Base-by-base conservation (phyloP, 2,888 invertebrate genomes). In the Craniophora ligustri region DNA sequence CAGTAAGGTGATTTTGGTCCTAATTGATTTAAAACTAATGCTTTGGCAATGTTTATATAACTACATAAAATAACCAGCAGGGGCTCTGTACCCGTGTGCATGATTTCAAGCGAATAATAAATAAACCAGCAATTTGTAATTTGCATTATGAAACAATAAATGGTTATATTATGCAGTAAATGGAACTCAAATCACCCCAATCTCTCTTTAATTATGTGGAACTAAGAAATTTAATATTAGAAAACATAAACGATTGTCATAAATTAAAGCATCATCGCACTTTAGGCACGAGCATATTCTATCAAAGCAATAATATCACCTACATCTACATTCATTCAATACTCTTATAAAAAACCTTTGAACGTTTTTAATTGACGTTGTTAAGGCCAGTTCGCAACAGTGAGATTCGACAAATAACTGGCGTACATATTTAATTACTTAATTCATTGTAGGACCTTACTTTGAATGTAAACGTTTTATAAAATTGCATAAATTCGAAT, bases 401-500 rank as follows among this genome's bases (percentile, higher is more conserved):
- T 69, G 58, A 75, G 68, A 67, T 70, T 69, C 72, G 49, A 60
- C 72, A 76, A 71, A 55, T 34, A 74, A 69, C 72, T 67, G 69
- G 72, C 70, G 51, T 64, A 70, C 70, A 51, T 66, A 70, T 61
- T 61, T 61, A 67, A 64, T 64, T 68, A 73, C 67, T 53, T 57
- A 63, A 61, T 58, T 51, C 63, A 75, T 47, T 49, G 30, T 50
- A 63, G 46, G 51, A 66, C 32, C 57, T 66, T 61, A 76, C 76
- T 67, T 67, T 81, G 74, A 79, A 86, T 86, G 83, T 87, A 88
- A 85, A 85, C 78, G 78, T 81, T 82, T 79, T 91, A 82, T 88
- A 89, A 91, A 90, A 86, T 85, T 87, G 89, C 80, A 85, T 86
- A 85, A 88, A 87, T 89, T 89, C 88, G 85, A 88, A 87, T 80